Evolutionary conservation across 1,140 invertebrate species (phyloP), one percentile per base, ranked within the genome.

Genomic region (Penaeus chinensis): DNA sequence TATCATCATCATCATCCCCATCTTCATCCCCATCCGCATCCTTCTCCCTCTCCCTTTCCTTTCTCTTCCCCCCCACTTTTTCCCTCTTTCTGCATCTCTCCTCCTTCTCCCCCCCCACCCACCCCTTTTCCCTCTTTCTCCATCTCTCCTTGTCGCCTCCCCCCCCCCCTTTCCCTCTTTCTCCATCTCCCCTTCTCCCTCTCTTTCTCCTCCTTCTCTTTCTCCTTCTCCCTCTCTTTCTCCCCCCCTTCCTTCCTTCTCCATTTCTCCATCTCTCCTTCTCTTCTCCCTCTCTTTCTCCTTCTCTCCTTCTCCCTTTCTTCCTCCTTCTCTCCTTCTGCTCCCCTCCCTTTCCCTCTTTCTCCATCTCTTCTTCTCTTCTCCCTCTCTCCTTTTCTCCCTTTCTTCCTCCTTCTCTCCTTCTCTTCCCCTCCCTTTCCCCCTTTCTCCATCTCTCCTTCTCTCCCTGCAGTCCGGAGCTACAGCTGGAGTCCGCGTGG

Each of bases 401-500:
- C 77, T n/a, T 16, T n/a, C 19, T 79, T 20, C 60, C 42, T 54
- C 77, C 42, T 19, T 27, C 19, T 22, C 77, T 60, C 42, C 61
- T 60, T 54, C 37, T 79, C 77, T n/a, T 42, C 61, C 74, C 19
- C 37, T 37, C 4, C n/a, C 74, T 47, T 19, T 13, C 20, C 10
- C 0, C 22, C 19, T 20, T 32, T 20, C 20, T 71, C 66, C 24
- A 22, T 13, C 65, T 69, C 20, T 71, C 66, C 32, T 32, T 20
- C 66, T 71, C 66, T 20, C 20, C 32, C 66, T 71, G 5, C 89
- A 90, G 89, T 47, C 93, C 96, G n/a, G 94, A 95, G 79, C 92
- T 99, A 18, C 98, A 99, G 92, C 99, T 99, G 93, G 99, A 99
- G 93, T 96, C 98, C 47, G 96, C 98, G 2, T 99, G 99, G 99